Conservation (phyloP, 2,113 vertebrate genomes). For the Montifringilla adamsi region DNA sequence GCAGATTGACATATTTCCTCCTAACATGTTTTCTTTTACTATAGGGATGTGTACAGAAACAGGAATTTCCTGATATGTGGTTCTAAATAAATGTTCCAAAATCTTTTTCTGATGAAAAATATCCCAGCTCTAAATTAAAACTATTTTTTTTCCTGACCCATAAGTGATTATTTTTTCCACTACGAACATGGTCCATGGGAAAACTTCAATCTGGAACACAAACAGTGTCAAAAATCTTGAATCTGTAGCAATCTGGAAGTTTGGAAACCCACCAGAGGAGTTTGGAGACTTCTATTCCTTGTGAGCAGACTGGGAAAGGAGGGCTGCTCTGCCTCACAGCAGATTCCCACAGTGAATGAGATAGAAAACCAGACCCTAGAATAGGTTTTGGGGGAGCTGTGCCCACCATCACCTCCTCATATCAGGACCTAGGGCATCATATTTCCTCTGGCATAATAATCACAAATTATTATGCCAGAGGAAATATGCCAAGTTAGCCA, state of each 20-base stretch:
- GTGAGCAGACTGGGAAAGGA: background rate
- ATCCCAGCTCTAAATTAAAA: background rate
- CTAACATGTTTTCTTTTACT: background rate
- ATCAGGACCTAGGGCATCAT: background rate
- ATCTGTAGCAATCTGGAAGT: background rate
- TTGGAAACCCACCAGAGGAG: background rate
- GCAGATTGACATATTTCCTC: background rate
- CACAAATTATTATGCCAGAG: background rate
- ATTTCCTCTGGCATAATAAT: background rate
- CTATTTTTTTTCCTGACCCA: background rate
- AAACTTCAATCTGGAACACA: background rate
- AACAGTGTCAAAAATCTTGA: background rate
- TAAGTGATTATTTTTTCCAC: background rate
- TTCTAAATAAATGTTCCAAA: background rate
- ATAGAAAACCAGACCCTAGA: background rate
- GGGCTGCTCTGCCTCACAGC: background rate
- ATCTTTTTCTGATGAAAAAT: background rate
- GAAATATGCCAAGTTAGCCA: background rate
- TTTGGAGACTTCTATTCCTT: background rate
- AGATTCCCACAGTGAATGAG: fast-evolving
- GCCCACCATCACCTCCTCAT: background rate
- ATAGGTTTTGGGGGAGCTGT: background rate
- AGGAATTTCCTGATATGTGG: background rate
- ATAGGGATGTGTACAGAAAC: background rate
- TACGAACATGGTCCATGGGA: background rate